Base-by-base conservation (phyloP, 2,888 invertebrate species). In the Folsomia manolachei region DNA sequence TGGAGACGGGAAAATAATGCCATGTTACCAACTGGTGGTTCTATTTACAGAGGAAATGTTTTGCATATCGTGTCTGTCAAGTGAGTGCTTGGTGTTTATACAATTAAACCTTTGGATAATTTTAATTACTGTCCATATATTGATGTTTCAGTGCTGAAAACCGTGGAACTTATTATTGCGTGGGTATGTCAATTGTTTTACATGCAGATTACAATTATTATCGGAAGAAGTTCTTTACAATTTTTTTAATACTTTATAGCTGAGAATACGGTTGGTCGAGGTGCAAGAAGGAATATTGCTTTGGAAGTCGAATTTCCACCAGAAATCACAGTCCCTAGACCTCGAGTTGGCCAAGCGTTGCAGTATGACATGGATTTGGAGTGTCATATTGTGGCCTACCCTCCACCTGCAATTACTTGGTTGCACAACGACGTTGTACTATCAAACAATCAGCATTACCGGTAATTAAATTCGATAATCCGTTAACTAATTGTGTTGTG, bases 331-430 rank as follows among this genome's bases (percentile, higher is more conserved):
- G 92, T 92, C 14, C 93, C 93, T 0, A 86, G 92, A 23, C 94
- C 94, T 0, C 87, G 94, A 24, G 85, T 94, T 39, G 94, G 94
- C 14, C 89, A 93, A 87, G 95, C 95, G 0, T 85, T 95, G 11
- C 95, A 95, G 83, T 95, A 94, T 82, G 94, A 96, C 81, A 95
- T 95, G 91, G 94, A 95, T 82, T 84, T 97, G 76, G 95, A 96
- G 82, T 97, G 97, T 82, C 95, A 95, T 83, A 92, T 95, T 24
- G 94, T 94, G 83, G 96, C 96, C 0, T 95, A 95, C 84, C 97
- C 97, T 0, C 94, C 94, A 1, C 96, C 97, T 0, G 93, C 93
- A 0, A 94, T 97, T 77, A 88, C 89, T 0, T 97, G 97, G 97
- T 86, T 92, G 2, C 95, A 95, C 83, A 86, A 86, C 80, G 94